A percentile compares a stretch with the other conserved stretches of the same genome.
phyloP scores from a whole-genome alignment of 2,113 vertebrate genomes.

The Phyllopteryx taeniolatus region DNA sequence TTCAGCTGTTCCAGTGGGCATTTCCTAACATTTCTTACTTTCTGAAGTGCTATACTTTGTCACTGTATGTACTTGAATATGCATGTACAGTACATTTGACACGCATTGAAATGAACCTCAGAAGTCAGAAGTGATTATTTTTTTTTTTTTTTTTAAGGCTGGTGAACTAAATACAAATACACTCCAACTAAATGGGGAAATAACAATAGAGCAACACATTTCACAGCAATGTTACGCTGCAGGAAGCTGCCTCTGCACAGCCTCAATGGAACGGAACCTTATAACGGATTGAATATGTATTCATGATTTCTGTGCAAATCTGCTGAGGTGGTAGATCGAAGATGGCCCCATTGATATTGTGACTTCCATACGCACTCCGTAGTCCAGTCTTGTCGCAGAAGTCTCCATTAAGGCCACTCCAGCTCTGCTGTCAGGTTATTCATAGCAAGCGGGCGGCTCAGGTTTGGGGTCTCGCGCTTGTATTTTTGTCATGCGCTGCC shows the following conservation, averaged over 20 bases:
- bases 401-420: constrained; percentile 49
- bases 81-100: no score
- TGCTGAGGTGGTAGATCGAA: background rate
- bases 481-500: constrained; percentile 12
- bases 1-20: no score
- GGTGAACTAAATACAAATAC: no score
- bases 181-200: no score
- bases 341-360: background rate
- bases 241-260: background rate
- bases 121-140: no score
- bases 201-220: background rate
- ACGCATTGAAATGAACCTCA: no score
- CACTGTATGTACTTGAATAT: no score
- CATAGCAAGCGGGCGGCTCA: constrained; percentile 42
- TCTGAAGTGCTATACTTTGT: no score
- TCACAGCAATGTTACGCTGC: background rate
- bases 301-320: no score
- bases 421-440: constrained; percentile 59
- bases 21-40: no score
- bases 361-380: background rate
- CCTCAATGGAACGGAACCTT: background rate
- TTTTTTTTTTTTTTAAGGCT: no score
- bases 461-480: constrained; percentile 38
- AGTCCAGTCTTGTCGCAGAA: constrained; percentile 14
- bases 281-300: background rate